Conservation (phyloP, 23 tunicate genomes). For the Aplidium turbinatum region DNA sequence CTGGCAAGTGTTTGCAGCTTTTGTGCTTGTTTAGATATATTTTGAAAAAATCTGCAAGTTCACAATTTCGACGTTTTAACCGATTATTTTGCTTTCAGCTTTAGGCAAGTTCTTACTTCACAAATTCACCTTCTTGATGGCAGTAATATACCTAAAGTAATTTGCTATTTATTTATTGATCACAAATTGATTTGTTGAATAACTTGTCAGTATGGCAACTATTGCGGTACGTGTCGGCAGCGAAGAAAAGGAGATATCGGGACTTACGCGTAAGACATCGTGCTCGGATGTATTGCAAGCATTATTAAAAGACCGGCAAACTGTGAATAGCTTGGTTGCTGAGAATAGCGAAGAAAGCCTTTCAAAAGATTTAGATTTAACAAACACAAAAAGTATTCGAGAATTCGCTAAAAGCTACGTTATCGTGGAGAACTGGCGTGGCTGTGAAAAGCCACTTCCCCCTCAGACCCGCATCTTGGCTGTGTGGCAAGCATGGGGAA, state of each 20-base stretch:
- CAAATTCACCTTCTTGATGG: too few species aligned
- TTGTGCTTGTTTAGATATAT: too few species aligned
- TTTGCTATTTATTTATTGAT: too few species aligned
- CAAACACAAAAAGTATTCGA: constrained; percentile 28
- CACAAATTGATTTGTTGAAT: neutral
- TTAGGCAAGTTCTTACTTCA: too few species aligned
- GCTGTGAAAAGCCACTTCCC: constrained; percentile 87
- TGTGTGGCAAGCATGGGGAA: constrained; percentile 98
- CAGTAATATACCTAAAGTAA: too few species aligned
- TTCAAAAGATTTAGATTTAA: constrained; percentile 1
- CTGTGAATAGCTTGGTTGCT: constrained; percentile 2
- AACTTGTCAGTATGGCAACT: constrained; percentile 53
- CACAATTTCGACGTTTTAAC: too few species aligned
- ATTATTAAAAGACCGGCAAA: constrained; percentile 62
- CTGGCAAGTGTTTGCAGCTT: too few species aligned
- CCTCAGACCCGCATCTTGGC: constrained; percentile 77
- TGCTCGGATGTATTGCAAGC: constrained; percentile 86
- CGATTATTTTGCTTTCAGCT: too few species aligned
- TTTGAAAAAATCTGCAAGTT: too few species aligned
- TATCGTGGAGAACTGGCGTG: constrained; percentile 96
- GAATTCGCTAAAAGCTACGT: constrained; percentile 80
- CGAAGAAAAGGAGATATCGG: constrained; percentile 81
- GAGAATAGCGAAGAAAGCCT: neutral
- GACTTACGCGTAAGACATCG: constrained; percentile 77
- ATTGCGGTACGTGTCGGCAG: constrained; percentile 82